Conservation (phyloP, 2,797 vertebrate species). For the Lithobates pipiens region DNA sequence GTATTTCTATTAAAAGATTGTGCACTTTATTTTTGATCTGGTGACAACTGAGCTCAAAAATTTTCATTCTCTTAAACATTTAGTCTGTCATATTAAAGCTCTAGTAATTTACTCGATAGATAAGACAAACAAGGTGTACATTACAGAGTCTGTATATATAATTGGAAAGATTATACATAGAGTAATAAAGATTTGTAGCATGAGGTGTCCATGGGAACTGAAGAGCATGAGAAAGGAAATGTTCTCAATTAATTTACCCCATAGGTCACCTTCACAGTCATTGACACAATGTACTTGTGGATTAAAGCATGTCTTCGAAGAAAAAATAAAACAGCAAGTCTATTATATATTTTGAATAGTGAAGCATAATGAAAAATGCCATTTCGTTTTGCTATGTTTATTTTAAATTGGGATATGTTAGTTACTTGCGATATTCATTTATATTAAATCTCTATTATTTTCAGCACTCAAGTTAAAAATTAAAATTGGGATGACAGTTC, state of each 20-base stretch:
- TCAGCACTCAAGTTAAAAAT: no score
- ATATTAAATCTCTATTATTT: no score
- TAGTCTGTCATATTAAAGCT: no score
- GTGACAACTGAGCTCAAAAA: no score
- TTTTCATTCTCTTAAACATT: no score
- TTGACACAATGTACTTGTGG: conserved; percentile 47
- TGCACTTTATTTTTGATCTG: no score
- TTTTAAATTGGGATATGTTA: no score
- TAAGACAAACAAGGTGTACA: neutral
- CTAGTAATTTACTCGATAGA: neutral
- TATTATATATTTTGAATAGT: neutral
- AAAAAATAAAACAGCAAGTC: neutral
- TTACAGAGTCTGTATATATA: neutral
- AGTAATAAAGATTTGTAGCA: neutral
- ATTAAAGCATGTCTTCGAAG: conserved; percentile 33
- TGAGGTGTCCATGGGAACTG: conserved; percentile 46
- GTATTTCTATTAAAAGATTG: no score
- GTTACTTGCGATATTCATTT: no score
- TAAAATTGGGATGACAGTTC: neutral
- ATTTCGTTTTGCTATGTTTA: neutral
- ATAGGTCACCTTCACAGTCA: conserved; percentile 46
- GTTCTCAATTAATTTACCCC: conserved; percentile 36
- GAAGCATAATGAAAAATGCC: neutral
- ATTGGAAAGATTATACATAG: neutral
- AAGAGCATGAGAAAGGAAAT: conserved; percentile 9